Percentiles rank a stretch among this genome's conserved stretches.
These are phyloP conservation scores for Spodoptera littoralis DNA, from an alignment of 2,888 invertebrate species.

Conservation along the genomic window DNA sequence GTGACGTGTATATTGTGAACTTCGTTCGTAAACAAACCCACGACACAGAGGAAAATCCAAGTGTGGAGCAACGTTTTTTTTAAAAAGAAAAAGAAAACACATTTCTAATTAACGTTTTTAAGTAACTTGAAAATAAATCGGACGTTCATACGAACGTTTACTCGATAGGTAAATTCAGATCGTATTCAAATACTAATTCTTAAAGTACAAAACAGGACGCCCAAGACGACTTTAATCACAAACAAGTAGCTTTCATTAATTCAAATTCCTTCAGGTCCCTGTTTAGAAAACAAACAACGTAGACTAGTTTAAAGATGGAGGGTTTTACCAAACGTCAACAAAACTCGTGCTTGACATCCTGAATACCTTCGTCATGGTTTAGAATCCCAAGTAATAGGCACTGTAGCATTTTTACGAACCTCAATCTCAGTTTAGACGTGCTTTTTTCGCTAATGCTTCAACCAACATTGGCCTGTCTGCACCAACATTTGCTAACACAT, in stretches of 20 bases:
- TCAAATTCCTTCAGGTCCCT: constrained; percentile 44
- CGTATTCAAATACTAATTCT: neutral
- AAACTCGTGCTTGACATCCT: constrained; percentile 59
- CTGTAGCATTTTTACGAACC: constrained; percentile 53
- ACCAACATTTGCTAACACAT: too few relatives aligned
- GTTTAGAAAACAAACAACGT: constrained; percentile 52
- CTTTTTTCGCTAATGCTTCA: constrained; percentile 38
- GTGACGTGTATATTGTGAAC: too few relatives aligned
- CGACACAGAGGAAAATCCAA: too few relatives aligned
- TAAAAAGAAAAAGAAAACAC: too few relatives aligned
- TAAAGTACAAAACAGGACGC: constrained; percentile 7
- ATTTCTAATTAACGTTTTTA: too few relatives aligned
- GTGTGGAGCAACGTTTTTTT: too few relatives aligned
- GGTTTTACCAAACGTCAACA: constrained; percentile 47
- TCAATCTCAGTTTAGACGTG: constrained; percentile 60
- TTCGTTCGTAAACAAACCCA: too few relatives aligned
- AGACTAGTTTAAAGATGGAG: constrained; percentile 52
- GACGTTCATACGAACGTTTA: too few relatives aligned
- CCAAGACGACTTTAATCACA: constrained; percentile 38
- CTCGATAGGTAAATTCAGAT: too few relatives aligned
- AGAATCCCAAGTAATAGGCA: constrained; percentile 52
- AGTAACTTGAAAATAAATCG: too few relatives aligned
- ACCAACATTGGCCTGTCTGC: too few relatives aligned
- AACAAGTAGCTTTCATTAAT: constrained; percentile 34
- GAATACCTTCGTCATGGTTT: constrained; percentile 54